phyloP scores from a whole-genome alignment of 1,140 invertebrate species.

The Aphelinus certus region DNA sequence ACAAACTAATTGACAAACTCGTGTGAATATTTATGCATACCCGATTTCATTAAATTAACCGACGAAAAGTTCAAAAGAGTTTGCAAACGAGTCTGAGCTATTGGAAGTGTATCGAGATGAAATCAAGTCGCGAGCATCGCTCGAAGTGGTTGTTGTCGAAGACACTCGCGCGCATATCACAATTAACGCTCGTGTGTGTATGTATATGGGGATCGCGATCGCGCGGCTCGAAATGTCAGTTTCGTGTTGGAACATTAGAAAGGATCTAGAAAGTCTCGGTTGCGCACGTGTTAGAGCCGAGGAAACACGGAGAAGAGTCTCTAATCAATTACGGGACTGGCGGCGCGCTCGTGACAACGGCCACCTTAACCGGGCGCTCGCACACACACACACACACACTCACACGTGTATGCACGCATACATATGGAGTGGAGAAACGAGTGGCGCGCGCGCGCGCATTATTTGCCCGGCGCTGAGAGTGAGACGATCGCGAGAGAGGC shows the following conservation, averaged over 20 bases:
- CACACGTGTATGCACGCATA: not conserved
- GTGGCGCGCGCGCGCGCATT: slow-evolving; percentile 29
- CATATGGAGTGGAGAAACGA: not conserved
- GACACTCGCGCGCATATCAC: slow-evolving; percentile 4
- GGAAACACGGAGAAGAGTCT: slow-evolving; percentile 39
- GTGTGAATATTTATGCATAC: no score
- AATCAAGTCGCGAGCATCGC: no score
- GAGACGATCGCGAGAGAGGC: slow-evolving; percentile 6
- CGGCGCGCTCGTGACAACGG: not conserved
- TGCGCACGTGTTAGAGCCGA: not conserved
- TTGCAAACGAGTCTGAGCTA: no score
- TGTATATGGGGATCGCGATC: no score
- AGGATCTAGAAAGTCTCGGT: slow-evolving; percentile 52
- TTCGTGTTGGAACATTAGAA: slow-evolving; percentile 35
- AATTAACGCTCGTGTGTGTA: slow-evolving; percentile 16
- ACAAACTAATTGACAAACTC: no score
- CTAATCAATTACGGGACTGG: slow-evolving; percentile 45
- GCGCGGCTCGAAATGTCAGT: no score
- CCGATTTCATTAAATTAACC: no score
- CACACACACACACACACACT: not conserved
- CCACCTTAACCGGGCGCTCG: not conserved
- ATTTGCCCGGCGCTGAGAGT: slow-evolving; percentile 2
- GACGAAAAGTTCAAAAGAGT: no score
- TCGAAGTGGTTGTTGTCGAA: no score
- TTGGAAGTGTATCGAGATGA: no score